Percentiles rank a stretch among this genome's conserved stretches.
phyloP scores from a whole-genome alignment of 2,888 invertebrate species.

The Pammene fasciana region DNA sequence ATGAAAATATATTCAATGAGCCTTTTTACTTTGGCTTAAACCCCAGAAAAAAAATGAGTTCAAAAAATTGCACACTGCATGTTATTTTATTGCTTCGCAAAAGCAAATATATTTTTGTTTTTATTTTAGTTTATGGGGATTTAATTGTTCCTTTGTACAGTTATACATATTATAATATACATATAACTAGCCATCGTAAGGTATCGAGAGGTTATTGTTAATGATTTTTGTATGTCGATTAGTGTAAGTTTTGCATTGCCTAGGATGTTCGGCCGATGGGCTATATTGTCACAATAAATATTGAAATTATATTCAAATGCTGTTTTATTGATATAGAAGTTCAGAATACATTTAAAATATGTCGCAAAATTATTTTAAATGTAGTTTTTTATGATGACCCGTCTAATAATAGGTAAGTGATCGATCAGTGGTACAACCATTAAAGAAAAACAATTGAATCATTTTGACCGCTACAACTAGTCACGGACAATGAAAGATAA shows the following conservation, averaged over 20 bases:
- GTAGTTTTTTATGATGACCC: too few species aligned
- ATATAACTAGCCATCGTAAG: constrained; percentile 41
- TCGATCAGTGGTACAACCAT: too few species aligned
- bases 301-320: constrained; percentile 50
- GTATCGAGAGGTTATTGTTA: constrained; percentile 52
- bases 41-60: neutral
- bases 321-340: constrained; percentile 51
- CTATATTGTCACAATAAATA: constrained; percentile 69
- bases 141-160: constrained; percentile 38
- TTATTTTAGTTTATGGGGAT: constrained; percentile 26
- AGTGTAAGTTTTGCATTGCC: constrained; percentile 63
- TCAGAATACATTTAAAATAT: neutral
- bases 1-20: neutral
- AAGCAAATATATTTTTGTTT: constrained; percentile 17
- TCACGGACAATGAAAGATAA: too few species aligned
- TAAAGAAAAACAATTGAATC: too few species aligned
- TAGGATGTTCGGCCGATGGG: constrained; percentile 55
- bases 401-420: too few species aligned
- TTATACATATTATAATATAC: constrained; percentile 43
- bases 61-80: neutral
- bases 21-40: neutral
- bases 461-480: too few species aligned
- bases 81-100: constrained; percentile 20
- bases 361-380: too few species aligned
- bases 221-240: constrained; percentile 57